Conservation (phyloP, 2,888 invertebrate genomes). For the Lacanobia oleracea region DNA sequence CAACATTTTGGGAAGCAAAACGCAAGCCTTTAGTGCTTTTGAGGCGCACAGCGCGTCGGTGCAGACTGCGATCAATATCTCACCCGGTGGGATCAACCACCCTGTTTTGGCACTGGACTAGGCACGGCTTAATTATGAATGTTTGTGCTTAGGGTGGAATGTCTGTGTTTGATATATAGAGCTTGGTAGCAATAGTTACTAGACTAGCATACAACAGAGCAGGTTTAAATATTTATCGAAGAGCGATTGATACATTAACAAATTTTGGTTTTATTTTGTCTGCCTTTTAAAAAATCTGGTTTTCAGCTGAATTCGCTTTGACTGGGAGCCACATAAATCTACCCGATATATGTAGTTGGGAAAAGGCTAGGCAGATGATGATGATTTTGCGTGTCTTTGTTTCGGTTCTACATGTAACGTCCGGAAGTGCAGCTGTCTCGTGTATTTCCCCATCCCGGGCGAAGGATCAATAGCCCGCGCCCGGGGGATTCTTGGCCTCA, state of each 20-base stretch:
- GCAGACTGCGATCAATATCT: constrained; percentile 66
- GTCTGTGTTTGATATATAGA: constrained; percentile 34
- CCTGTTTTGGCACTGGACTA: constrained; percentile 63
- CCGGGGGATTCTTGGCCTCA: constrained; percentile 79
- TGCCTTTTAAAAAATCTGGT: too few species aligned
- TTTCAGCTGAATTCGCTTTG: too few species aligned
- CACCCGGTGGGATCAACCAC: constrained; percentile 54
- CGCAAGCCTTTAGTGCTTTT: constrained; percentile 39
- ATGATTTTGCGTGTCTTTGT: constrained; percentile 23
- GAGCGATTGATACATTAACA: background rate
- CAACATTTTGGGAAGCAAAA: constrained; percentile 33
- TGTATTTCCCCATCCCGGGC: constrained; percentile 48
- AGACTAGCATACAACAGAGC: background rate
- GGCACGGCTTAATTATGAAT: constrained; percentile 57
- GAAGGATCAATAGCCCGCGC: constrained; percentile 69
- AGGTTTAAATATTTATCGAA: background rate
- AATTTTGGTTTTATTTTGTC: background rate
- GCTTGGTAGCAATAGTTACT: background rate
- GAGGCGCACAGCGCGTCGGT: constrained; percentile 51
- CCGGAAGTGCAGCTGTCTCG: constrained; percentile 26
- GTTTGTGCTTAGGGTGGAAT: constrained; percentile 35
- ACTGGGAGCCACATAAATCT: too few species aligned
- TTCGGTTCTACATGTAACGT: background rate
- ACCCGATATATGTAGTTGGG: too few species aligned
- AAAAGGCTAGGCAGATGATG: too few species aligned